Conservation (phyloP, 2,888 invertebrate species). For the Noctuana brunneofusca region DNA sequence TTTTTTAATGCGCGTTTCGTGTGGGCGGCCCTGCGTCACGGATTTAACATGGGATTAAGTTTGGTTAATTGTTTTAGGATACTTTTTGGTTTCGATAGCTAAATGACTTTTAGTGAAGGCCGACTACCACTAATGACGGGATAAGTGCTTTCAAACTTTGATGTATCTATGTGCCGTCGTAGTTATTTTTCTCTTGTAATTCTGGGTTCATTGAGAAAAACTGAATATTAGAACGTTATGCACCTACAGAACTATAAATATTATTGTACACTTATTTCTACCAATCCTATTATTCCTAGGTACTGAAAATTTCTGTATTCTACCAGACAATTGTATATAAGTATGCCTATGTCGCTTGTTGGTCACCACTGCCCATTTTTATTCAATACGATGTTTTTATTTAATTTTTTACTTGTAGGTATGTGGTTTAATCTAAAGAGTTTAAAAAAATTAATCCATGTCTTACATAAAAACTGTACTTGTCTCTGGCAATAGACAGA, state of each 20-base stretch:
- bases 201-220: neutral
- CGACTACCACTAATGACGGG: constrained; percentile 33
- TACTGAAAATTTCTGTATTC: too few relatives aligned
- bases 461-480: neutral
- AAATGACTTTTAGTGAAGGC: constrained; percentile 33
- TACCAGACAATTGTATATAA: too few relatives aligned
- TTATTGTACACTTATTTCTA: too few relatives aligned
- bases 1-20: constrained; percentile 63
- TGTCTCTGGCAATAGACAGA: constrained; percentile 6
- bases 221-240: too few relatives aligned
- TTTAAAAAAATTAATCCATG: neutral
- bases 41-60: constrained; percentile 68
- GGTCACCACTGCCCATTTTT: too few relatives aligned
- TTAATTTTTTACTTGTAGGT: too few relatives aligned
- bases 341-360: too few relatives aligned
- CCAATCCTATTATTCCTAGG: too few relatives aligned
- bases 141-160: constrained; percentile 28
- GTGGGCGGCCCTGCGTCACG: constrained; percentile 78
- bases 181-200: neutral
- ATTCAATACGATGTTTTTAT: too few relatives aligned
- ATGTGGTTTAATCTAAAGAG: too few relatives aligned
- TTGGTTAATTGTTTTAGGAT: constrained; percentile 74
- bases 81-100: constrained; percentile 51
- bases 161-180: constrained; percentile 11
- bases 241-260: too few relatives aligned